Evolutionary conservation across 2,797 vertebrate genomes (phyloP), one percentile per base, ranked within the genome.

Genomic region (Manis pentadactyla): DNA sequence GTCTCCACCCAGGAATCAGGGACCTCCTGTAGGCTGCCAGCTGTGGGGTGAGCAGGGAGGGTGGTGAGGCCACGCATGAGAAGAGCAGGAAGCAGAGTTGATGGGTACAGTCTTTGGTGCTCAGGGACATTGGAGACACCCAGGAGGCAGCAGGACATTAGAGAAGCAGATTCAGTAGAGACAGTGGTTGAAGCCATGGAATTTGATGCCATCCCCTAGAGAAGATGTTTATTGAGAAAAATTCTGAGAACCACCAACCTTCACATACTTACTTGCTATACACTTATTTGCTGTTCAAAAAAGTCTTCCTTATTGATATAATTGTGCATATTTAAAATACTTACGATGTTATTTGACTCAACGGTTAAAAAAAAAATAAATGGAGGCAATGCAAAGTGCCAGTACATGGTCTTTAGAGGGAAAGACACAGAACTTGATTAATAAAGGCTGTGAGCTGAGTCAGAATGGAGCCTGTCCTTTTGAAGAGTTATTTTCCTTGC

Each of bases 221-320:
- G 77, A 68, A 49, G 86, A 64, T 0, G 1, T 0, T 49, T 27
- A 55, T 10, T 18, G 51, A 71, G 73, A 53, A 53, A 63, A 49
- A 27, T 34, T 59, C 49, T 17, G 5, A 42, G 46, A 31, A 59
- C 31, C 55, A 14, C 34, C 13, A 11, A 3, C 23, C 19, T 7
- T 46, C 27, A 2, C 1, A 0, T 4, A 53, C 29, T 14, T 10
- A 23, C 53, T 2, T 4, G 37, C 2, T 29, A 18, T 12, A 3
- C 17, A 13, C 15, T 74, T 64, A 15, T 31, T 37, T 25, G 10
- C 78, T 27, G 9, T 57, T 46, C 61, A 59, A 13, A 73, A 17
- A 49, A n/a, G 42, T 12, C 42, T 79, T 82, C 75, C 42, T 82
- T 75, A 49, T 21, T 66, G 46, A 82, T 37, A 51, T 18, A 84